Base-by-base conservation (phyloP, 2,888 invertebrate species). In the Aleiodes alternator region DNA sequence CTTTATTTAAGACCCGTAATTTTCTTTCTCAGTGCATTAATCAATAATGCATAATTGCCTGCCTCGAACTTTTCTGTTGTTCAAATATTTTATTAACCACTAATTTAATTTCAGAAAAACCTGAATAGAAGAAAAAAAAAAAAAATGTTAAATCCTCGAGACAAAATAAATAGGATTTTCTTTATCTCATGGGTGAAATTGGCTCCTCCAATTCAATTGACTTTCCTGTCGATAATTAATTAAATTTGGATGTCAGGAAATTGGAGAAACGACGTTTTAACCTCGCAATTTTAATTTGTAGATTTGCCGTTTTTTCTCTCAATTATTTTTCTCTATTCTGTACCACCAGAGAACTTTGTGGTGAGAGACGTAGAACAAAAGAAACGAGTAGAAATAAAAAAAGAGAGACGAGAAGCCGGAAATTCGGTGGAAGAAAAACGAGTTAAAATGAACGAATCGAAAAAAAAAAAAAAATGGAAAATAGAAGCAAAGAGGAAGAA, bases 191-290 rank as follows among this genome's bases (percentile, higher is more conserved):
- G 53, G 14, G 29, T 61, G 11, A 64, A 55, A 70, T 74, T 31
- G 57, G 23, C 61, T 43, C 57, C 59, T 59, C 53, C 23, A 38
- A 59, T 59, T 51, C 53, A 69, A 69, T 57, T 69, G 38, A 55
- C 48, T 38, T 59, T 69, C 53, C 74, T 74, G 74, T 74, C 74
- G 69, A 74, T 74, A 74, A 74, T 74, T 74, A 74, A 74, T 74
- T 74, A 66, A 77, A 69, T 75, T 69, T 72, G 31, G 66, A 57
- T 69, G 68, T 64, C 72, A 59, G 69, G 64, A 75, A 72, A 69
- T 61, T 75, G 74, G 64, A 69, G 64, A 61, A 72, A 66, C 43
- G 34, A 38, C 14, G 57, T 50, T 43, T 43, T 57, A 57, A 31
- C 57, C 50, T 29, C 68, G 72, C 48, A 73, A 73, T 76, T 69